phyloP scores from a whole-genome alignment of 2,888 invertebrate species.

The Tenthredo mesomela region DNA sequence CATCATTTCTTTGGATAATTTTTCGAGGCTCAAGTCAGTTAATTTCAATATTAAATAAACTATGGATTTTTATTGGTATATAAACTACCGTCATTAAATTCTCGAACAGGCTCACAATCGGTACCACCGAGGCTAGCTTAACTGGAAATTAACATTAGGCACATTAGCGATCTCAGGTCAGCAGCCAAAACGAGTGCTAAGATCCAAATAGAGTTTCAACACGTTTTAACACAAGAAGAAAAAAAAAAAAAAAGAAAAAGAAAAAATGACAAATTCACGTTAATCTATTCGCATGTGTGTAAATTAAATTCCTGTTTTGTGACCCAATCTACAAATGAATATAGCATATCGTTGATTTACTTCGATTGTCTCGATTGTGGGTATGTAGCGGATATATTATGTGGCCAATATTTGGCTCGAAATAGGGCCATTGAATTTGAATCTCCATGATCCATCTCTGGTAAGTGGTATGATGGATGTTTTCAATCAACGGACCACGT shows the following conservation, averaged over 20 bases:
- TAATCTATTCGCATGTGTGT: neutral
- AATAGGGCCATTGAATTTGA: neutral
- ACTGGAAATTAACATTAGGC: constrained; percentile 25
- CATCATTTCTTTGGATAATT: neutral
- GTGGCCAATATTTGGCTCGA: neutral
- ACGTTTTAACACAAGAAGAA: neutral
- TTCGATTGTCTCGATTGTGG: neutral
- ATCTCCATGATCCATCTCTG: neutral
- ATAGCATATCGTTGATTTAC: neutral
- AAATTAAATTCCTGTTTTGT: neutral
- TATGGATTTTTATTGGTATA: neutral
- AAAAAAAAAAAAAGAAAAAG: neutral
- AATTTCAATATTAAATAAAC: constrained; percentile 5
- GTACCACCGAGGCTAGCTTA: neutral
- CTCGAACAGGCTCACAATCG: neutral
- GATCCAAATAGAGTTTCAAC: neutral
- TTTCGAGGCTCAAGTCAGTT: neutral
- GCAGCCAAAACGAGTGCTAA: neutral
- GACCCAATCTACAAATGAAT: neutral
- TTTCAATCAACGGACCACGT: constrained; percentile 36
- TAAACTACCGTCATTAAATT: neutral
- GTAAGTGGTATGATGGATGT: constrained; percentile 27
- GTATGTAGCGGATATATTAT: too few species aligned
- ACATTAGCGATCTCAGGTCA: constrained; percentile 22
- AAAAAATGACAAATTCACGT: constrained; percentile 7